These are phyloP conservation scores for Caerostris extrusa DNA, from an alignment of 1,140 invertebrate species.

Conservation along the genomic window DNA sequence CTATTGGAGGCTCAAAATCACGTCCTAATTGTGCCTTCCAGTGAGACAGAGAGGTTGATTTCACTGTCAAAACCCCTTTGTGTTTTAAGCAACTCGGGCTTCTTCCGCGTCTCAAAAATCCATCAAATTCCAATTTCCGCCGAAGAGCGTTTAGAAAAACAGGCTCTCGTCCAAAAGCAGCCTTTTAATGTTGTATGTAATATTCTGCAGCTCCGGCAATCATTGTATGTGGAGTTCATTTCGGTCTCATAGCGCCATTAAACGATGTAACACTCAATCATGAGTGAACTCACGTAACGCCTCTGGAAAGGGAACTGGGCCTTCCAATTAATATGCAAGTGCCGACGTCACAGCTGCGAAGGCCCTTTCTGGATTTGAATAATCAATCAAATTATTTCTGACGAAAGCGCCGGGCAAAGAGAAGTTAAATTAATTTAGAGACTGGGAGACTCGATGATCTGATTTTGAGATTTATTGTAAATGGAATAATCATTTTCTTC, in stretches of 20 bases:
- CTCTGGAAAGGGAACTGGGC: background rate
- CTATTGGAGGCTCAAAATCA: background rate
- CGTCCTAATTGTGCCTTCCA: background rate
- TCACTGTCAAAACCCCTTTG: background rate
- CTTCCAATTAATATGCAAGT: slow-evolving; percentile 46
- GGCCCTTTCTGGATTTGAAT: slow-evolving; percentile 47
- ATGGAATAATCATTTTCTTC: slow-evolving; percentile 50
- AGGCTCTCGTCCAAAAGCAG: background rate
- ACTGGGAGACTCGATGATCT: slow-evolving; percentile 44
- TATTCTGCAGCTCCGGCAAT: background rate
- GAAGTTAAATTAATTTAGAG: slow-evolving; percentile 52
- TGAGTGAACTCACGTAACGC: slow-evolving; percentile 32
- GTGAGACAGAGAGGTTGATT: background rate
- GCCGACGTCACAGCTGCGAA: slow-evolving; percentile 31
- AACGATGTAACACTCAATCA: background rate
- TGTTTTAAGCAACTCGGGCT: background rate
- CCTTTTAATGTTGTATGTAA: background rate
- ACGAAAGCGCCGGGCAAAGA: slow-evolving; percentile 5
- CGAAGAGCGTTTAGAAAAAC: background rate
- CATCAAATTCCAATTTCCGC: slow-evolving; percentile 12
- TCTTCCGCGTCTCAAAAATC: background rate
- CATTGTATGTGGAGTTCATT: slow-evolving; percentile 13
- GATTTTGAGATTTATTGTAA: slow-evolving; percentile 55
- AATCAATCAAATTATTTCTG: slow-evolving; percentile 60
- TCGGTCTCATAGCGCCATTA: slow-evolving; percentile 32